phyloP scores from a whole-genome alignment of 2,888 invertebrate genomes.

The Ormia ochracea region DNA sequence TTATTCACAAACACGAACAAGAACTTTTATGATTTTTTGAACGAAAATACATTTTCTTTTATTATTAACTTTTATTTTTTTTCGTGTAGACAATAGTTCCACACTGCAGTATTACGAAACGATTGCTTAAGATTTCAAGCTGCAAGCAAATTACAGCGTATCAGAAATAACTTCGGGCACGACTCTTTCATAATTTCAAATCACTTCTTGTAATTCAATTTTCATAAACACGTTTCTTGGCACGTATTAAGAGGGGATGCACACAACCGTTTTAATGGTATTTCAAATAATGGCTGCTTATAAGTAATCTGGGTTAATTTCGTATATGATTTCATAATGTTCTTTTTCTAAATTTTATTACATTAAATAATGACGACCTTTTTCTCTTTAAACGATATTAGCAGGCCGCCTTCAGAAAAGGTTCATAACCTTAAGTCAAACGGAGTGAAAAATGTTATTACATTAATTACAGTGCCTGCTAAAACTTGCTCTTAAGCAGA shows the following conservation, averaged over 20 bases:
- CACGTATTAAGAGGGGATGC: neutral
- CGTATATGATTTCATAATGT: neutral
- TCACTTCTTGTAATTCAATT: neutral
- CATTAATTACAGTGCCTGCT: constrained; percentile 5
- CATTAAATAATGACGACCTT: neutral
- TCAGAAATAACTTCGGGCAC: no score
- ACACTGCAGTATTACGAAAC: no score
- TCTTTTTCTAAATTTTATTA: neutral
- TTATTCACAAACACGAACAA: no score
- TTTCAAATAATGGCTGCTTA: constrained; percentile 1
- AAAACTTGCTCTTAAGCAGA: neutral
- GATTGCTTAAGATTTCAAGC: no score
- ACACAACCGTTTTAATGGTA: constrained; percentile 1
- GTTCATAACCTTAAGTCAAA: constrained; percentile 21
- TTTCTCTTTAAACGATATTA: neutral
- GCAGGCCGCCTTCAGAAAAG: constrained; percentile 4
- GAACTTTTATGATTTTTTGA: no score
- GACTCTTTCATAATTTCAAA: neutral
- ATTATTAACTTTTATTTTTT: no score
- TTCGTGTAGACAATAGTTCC: no score
- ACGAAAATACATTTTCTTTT: no score
- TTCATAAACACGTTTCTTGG: no score
- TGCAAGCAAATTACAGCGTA: no score
- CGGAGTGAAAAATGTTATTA: neutral
- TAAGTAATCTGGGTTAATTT: constrained; percentile 23